Evolutionary conservation across 2,113 vertebrate genomes (phyloP), one percentile per base, ranked within the genome.

Genomic region (Lichenostomus cassidix): DNA sequence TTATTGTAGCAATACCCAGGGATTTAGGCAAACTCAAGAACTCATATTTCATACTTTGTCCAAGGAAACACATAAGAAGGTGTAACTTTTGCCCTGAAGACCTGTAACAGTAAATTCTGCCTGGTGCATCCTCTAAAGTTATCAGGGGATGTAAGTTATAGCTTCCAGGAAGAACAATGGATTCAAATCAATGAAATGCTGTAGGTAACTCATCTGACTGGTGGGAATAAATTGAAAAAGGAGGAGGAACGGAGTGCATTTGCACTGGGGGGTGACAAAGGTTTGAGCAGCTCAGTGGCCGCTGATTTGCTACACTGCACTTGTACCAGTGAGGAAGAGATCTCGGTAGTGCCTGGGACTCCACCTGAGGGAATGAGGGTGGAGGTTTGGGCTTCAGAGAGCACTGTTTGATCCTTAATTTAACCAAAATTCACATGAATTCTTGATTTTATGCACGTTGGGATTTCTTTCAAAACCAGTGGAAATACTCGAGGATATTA

Each of bases 251-350:
- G 55, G 49, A 60, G 28, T 19, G 55, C 47, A 21, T 31, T 33
- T 11, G 9, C 20, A 15, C 17, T 2, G 19, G 0, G 2, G 29
- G 20, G 5, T 31, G 68, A 53, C 9, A 58, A 73, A 63, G 28
- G 11, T 69, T 86, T 1, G 4, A 62, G 46, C 21, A 59, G 20
- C 18, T 77, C 37, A 14, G 29, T 9, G 44, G 35, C 68, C 31
- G n/a, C 82, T 62, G 41, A 16, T 7, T 80, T 4, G 2, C 20
- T 49, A 2, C 0, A 0, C 0, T 39, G 47, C 33, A 35, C 23
- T 49, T 0, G 0, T 28, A 67, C 20, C 29, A 41, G 52, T 0
- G 1, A 28, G 44, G 29, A 47, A 82, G 59, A 85, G 11, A 31
- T 55, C 46, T 80, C 0, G 0, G 5, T 23, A 31, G 39, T 28